A percentile compares a stretch with the other conserved stretches of the same genome.
Evolutionary conservation across 37 sponge, comb jelly and placozoan genomes (phyloP).

Genomic region (Aplysina aerophoba): DNA sequence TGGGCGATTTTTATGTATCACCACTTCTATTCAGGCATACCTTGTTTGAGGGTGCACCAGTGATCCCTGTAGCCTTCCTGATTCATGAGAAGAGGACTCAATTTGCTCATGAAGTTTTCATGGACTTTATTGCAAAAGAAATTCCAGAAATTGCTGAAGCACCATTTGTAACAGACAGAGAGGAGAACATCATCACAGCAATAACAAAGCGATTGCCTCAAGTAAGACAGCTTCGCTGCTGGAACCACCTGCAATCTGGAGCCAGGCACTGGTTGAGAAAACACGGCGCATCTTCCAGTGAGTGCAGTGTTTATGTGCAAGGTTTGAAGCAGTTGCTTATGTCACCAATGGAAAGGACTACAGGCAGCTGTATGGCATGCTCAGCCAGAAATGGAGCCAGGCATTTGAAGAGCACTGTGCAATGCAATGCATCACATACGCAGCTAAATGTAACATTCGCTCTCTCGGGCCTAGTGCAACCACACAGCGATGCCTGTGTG

Average conservation of each 20-base stretch:
- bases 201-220: conserved; percentile 22
- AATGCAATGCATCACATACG: too few species aligned
- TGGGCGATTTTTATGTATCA: conserved; percentile 11
- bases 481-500: too few species aligned
- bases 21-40: conserved; percentile 12
- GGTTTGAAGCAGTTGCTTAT: conserved; percentile 10
- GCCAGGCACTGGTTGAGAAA: conserved; percentile 32
- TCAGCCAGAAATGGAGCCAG: background rate
- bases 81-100: background rate
- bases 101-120: conserved; percentile 10
- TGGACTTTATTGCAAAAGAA: conserved; percentile 3
- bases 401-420: conserved; percentile 44
- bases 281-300: conserved; percentile 52
- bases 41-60: conserved; percentile 19
- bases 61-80: conserved; percentile 18
- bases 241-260: conserved; percentile 55
- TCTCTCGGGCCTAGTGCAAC: too few species aligned
- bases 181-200: conserved; percentile 36
- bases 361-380: background rate
- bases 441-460: too few species aligned
- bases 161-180: conserved; percentile 34
- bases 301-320: conserved; percentile 40
- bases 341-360: conserved; percentile 4
- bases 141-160: background rate
- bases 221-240: conserved; percentile 32